A percentile compares a stretch with the other conserved stretches of the same genome.
Evolutionary conservation across 2,888 invertebrate species (phyloP).

Genomic region (Galeopsomyia nigrocyanea): DNA sequence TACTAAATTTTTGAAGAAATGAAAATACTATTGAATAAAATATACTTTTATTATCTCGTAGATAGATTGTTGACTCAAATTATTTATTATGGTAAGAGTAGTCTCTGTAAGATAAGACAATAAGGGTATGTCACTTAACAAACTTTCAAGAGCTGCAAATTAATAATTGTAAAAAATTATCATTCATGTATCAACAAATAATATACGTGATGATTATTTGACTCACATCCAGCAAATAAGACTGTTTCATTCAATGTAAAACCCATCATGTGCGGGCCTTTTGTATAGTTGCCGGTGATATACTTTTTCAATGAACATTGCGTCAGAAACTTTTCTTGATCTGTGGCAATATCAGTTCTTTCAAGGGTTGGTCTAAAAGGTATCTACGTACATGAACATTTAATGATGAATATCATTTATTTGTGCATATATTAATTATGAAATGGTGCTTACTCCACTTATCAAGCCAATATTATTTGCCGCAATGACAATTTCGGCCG

Average conservation of each 20-base stretch:
- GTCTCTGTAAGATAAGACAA: neutral
- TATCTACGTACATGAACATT: constrained; percentile 7
- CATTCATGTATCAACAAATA: too few relatives aligned
- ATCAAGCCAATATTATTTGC: constrained; percentile 7
- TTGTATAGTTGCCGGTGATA: constrained; percentile 68
- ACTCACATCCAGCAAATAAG: constrained; percentile 4
- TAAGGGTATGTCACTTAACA: too few relatives aligned
- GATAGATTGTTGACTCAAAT: too few relatives aligned
- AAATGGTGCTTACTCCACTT: neutral
- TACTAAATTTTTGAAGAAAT: too few relatives aligned
- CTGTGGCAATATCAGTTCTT: constrained; percentile 63
- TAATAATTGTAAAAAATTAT: too few relatives aligned
- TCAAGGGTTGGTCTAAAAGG: constrained; percentile 71
- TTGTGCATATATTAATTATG: neutral
- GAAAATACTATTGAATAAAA: neutral
- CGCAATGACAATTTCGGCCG: constrained; percentile 43
- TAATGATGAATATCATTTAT: neutral
- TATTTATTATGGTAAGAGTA: neutral
- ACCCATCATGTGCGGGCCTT: constrained; percentile 71
- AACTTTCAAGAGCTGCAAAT: neutral
- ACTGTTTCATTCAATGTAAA: constrained; percentile 61
- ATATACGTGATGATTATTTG: neutral
- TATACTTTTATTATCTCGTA: constrained; percentile 11
- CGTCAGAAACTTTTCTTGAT: constrained; percentile 70
- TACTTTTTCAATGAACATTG: constrained; percentile 68